Evolutionary conservation across 2,797 vertebrate species (phyloP).

Genomic region (Molossus molossus): DNA sequence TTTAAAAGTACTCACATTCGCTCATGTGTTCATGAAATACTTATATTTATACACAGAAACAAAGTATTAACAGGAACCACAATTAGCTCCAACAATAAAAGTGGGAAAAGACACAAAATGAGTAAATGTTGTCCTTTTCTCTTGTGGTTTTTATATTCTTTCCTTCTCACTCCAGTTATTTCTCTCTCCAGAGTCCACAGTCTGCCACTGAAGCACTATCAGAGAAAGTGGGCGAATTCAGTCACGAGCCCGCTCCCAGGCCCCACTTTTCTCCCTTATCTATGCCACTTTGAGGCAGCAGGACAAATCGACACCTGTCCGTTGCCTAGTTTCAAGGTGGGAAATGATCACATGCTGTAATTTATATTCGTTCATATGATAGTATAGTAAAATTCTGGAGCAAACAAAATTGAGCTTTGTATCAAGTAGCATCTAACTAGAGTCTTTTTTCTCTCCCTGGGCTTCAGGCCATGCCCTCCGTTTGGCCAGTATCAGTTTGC

Average conservation of each 20-base stretch:
- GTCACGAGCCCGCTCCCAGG: not conserved
- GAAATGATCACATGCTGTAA: not conserved
- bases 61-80: slow-evolving; percentile 21
- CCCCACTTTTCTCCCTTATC: not conserved
- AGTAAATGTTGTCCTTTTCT: not conserved
- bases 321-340: not conserved
- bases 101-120: not conserved
- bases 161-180: not conserved
- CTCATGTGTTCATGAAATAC: not conserved
- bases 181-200: not conserved
- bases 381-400: not conserved
- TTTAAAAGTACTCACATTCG: not conserved
- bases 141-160: not conserved
- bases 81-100: not conserved
- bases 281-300: not conserved
- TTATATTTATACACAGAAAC: not conserved
- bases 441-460: not conserved
- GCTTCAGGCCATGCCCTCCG: not conserved
- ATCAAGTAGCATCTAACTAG: not conserved
- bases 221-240: not conserved
- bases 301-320: not conserved
- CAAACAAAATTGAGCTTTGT: not conserved
- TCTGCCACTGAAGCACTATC: not conserved
- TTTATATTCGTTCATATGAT: not conserved
- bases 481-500: not conserved